These are phyloP conservation scores for Spilarctia lutea DNA, from an alignment of 2,888 invertebrate species.

Conservation along the genomic window DNA sequence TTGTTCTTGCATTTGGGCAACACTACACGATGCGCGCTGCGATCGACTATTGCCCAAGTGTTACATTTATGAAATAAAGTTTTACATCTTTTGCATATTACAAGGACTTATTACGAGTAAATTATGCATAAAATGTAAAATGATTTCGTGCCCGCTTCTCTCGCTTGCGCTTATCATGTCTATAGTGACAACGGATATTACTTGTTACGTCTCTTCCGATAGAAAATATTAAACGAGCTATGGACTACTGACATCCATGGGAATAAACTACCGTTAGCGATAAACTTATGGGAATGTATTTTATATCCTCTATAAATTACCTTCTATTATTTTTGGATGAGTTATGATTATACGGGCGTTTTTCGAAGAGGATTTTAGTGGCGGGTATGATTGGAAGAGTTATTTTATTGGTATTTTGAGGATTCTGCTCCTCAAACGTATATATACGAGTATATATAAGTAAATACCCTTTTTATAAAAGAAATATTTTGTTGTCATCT, in stretches of 20 bases:
- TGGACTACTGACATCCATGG: conserved; percentile 34
- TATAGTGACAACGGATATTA: conserved; percentile 47
- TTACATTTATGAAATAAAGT: not conserved
- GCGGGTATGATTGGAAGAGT: not conserved
- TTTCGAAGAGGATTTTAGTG: not conserved
- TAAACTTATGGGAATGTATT: not conserved
- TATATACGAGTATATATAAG: not conserved
- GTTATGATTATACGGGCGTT: not conserved
- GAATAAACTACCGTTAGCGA: conserved; percentile 12
- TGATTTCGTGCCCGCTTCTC: not conserved
- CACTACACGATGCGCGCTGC: too few species aligned
- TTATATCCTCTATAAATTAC: conserved; percentile 6
- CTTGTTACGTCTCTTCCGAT: conserved; percentile 52
- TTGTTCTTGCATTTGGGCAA: too few species aligned
- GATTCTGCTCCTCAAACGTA: not conserved
- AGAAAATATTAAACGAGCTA: conserved; percentile 51
- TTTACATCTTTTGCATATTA: not conserved
- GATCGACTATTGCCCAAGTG: too few species aligned
- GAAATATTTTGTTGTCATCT: not conserved
- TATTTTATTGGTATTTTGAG: not conserved
- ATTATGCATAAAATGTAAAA: conserved; percentile 1
- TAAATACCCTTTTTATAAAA: not conserved
- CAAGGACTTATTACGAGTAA: not conserved
- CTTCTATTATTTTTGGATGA: not conserved
- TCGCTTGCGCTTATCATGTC: conserved; percentile 18